These are phyloP conservation scores for Sula dactylatra DNA, from an alignment of 2,113 vertebrate genomes.

Conservation along the genomic window DNA sequence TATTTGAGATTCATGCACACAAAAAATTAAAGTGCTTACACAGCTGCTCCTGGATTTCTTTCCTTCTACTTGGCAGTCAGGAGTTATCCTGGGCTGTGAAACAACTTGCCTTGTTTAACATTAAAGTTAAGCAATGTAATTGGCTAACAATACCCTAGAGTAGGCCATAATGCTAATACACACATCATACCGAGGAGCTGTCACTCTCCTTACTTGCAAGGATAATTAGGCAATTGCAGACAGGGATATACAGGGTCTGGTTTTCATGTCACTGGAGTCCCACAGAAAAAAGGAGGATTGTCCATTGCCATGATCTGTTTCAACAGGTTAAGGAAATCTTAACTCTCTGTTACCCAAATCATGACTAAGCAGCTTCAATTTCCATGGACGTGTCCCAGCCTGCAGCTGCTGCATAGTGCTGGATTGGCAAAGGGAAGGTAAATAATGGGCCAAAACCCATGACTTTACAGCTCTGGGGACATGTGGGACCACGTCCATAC, in stretches of 20 bases:
- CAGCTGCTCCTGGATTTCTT: slow-evolving; percentile 19
- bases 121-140: not conserved
- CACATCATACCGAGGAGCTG: not conserved
- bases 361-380: not conserved
- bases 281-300: not conserved
- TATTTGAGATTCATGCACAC: not conserved
- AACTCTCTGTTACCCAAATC: not conserved
- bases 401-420: not conserved
- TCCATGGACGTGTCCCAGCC: not conserved
- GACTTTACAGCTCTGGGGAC: not conserved
- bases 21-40: not conserved
- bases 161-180: not conserved
- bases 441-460: not conserved
- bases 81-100: not conserved
- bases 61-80: not conserved
- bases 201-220: not conserved
- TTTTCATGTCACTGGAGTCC: not conserved
- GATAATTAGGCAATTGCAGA: not conserved
- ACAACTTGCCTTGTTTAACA: not conserved
- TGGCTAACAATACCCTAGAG: not conserved
- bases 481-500: not conserved
- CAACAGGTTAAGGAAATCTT: not conserved
- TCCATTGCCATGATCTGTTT: not conserved
- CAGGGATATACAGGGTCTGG: not conserved
- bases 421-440: not conserved